Evolutionary conservation across 1,140 invertebrate genomes (phyloP).

Genomic region (Trachymyrmex cornetzi): DNA sequence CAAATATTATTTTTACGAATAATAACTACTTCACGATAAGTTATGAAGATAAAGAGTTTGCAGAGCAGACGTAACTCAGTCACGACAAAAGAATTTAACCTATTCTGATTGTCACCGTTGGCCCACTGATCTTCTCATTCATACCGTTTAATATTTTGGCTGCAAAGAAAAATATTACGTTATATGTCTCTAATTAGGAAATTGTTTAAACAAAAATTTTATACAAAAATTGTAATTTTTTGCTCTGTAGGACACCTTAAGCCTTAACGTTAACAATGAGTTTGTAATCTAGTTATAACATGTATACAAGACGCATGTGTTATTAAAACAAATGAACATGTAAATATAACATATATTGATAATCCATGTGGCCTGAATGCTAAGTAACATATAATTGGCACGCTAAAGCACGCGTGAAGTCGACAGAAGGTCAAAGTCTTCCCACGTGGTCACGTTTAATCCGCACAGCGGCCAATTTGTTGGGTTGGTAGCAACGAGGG

Average conservation of each 20-base stretch:
- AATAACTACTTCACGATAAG: not conserved
- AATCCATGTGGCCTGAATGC: not conserved
- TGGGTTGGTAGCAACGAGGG: not conserved
- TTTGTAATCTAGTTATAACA: not conserved
- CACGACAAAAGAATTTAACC: not conserved
- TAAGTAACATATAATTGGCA: not conserved
- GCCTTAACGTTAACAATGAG: not conserved
- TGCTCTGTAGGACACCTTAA: not conserved
- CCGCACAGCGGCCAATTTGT: not conserved
- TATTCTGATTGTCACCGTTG: not conserved
- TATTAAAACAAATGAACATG: not conserved
- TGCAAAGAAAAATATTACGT: not conserved
- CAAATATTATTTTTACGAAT: not conserved
- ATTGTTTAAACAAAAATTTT: not conserved
- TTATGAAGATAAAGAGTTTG: not conserved
- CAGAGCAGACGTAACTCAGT: not conserved
- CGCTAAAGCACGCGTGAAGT: not conserved
- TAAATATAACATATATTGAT: not conserved
- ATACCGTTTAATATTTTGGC: not conserved
- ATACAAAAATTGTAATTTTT: not conserved
- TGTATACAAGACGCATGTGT: not conserved
- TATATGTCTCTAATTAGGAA: not conserved
- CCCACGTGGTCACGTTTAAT: constrained; percentile 21
- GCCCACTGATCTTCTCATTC: not conserved
- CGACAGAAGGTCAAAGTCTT: constrained; percentile 28